Evolutionary conservation across 2,888 invertebrate genomes (phyloP).

Genomic region (Nemoura dubitans): DNA sequence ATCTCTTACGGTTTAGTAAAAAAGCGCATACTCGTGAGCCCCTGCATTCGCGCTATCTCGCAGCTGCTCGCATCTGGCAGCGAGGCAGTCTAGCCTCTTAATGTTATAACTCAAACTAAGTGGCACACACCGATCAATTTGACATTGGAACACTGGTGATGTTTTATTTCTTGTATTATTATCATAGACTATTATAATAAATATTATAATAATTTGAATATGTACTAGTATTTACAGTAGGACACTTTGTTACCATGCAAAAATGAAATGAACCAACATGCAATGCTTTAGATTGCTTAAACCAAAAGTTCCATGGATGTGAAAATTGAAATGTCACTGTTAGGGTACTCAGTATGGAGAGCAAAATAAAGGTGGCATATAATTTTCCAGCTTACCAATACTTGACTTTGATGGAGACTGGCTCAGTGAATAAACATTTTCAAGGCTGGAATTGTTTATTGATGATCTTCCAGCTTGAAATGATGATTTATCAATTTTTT

Average conservation of each 20-base stretch:
- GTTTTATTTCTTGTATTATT: too few species aligned
- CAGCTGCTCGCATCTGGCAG: too few species aligned
- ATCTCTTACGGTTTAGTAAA: too few species aligned
- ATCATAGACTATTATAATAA: too few species aligned
- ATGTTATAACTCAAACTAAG: too few species aligned
- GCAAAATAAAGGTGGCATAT: background rate
- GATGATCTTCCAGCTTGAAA: background rate
- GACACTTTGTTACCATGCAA: background rate
- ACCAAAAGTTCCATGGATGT: background rate
- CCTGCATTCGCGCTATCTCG: too few species aligned
- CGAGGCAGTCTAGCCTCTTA: too few species aligned
- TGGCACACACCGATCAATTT: too few species aligned
- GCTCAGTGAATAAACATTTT: background rate
- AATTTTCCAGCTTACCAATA: conserved; percentile 56
- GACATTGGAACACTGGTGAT: too few species aligned
- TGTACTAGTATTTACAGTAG: too few species aligned
- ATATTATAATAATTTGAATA: too few species aligned
- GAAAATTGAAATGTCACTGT: background rate
- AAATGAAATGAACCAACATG: background rate
- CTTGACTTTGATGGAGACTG: conserved; percentile 61
- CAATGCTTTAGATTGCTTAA: background rate
- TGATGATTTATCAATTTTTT: background rate
- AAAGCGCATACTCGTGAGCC: too few species aligned
- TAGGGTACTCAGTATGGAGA: background rate
- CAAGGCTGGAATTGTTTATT: background rate